Conservation (phyloP, 2,113 vertebrate genomes). For the Silurus asotus region DNA sequence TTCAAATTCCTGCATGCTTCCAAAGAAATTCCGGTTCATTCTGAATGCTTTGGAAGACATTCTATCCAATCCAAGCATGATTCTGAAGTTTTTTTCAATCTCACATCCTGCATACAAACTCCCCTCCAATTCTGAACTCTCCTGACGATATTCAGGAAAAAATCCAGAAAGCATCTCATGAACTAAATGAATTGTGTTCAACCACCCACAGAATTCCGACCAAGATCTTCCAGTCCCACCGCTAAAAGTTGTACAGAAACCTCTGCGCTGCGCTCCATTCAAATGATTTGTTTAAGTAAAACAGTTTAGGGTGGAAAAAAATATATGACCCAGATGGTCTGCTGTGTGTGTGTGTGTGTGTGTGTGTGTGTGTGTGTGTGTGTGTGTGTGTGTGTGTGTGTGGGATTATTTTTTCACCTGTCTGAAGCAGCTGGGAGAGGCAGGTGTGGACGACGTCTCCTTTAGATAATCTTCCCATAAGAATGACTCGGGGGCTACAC, state of each 20-base stretch:
- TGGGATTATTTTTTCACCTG: slow-evolving; percentile 74
- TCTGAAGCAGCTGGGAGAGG: slow-evolving; percentile 85
- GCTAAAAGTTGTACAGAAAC: neutral
- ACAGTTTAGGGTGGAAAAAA: neutral
- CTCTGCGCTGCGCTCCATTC: too few relatives aligned
- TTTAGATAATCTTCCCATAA: slow-evolving; percentile 92
- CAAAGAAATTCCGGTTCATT: neutral
- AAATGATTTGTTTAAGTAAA: too few relatives aligned
- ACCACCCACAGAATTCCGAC: neutral
- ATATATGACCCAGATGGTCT: too few relatives aligned
- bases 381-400: too few relatives aligned
- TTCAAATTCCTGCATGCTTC: neutral
- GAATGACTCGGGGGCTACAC: slow-evolving; percentile 77
- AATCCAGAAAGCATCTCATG: neutral
- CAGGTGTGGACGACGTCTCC: slow-evolving; percentile 83
- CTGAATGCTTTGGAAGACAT: neutral
- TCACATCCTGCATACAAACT: neutral
- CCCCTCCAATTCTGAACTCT: neutral
- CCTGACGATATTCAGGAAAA: neutral
- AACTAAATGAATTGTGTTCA: too few relatives aligned
- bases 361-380: too few relatives aligned
- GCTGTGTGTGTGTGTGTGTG: too few relatives aligned
- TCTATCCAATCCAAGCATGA: neutral
- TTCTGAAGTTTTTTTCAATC: too few relatives aligned
- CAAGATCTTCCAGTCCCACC: neutral